Base-by-base conservation (phyloP, 1,140 invertebrate genomes). In the Leptopilina clavipes region DNA sequence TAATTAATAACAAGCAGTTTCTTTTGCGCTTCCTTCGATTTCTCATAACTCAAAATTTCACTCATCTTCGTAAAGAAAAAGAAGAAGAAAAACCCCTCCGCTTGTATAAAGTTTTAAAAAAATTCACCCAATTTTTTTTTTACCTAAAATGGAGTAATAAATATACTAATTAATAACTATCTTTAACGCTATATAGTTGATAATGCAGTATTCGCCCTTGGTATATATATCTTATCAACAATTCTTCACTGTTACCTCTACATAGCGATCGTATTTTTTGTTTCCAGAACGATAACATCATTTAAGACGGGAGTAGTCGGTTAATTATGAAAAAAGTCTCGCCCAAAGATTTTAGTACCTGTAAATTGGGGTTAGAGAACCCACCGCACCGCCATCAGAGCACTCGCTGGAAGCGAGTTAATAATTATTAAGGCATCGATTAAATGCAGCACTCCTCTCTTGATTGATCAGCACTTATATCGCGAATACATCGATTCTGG, bases 351-450 rank as follows among this genome's bases (percentile, higher is more conserved):
- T 65, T 65, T 65, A 65, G 56, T 65, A 65, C 75, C 81, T 74
- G 79, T 72, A 83, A 80, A 84, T 75, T 76, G 78, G 81, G 76
- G 19, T 65, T 25, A 25, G 56, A 31, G 25, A n/a, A 5, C 25
- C 25, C 56, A 19, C 25, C 56, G 11, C 76, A 77, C 75, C 76
- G 81, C 1, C 70, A 48, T 48, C 45, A 65, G 76, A 31, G 25
- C 25, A 31, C 65, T 79, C 18, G 65, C 45, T 14, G 18, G 74
- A 17, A 76, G 76, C 80, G 70, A 82, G 82, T 86, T 86, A 83
- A 86, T 87, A 87, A 88, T 86, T 88, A 87, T 84, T 78, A 80
- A 76, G 82, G 81, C 74, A 83, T 83, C 85, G 85, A 87, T 88
- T 87, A 88, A 87, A 85, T 78, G 80, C 72, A 76, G 79, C 77